Percentiles rank a stretch among this genome's conserved stretches.
Conservation (phyloP, 2,113 vertebrate genomes). For the Zootoca vivipara region DNA sequence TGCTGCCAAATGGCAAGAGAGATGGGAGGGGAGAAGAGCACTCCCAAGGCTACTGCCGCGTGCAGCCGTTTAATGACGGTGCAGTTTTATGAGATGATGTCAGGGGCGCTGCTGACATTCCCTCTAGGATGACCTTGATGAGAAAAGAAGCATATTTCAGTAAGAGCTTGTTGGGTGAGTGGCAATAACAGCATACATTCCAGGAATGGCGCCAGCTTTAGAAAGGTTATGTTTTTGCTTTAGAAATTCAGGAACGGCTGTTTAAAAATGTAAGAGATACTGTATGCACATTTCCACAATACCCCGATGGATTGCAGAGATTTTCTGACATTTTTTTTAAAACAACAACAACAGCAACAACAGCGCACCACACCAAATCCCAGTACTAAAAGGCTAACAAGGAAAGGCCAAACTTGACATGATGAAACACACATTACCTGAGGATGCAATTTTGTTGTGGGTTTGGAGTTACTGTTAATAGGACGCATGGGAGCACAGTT, state of each 20-base stretch:
- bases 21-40: not conserved
- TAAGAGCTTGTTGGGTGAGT: not conserved
- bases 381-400: not conserved
- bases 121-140: not conserved
- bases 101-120: not conserved
- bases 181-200: conserved; percentile 3
- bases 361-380: too few species aligned
- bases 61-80: not conserved
- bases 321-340: not conserved
- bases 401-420: not conserved
- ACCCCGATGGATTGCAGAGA: not conserved
- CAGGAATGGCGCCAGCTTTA: not conserved
- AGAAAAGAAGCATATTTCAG: not conserved
- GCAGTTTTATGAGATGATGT: not conserved
- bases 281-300: not conserved
- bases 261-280: not conserved
- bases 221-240: conserved; percentile 15
- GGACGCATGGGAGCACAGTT: not conserved
- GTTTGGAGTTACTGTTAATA: not conserved
- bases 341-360: not conserved
- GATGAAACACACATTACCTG: not conserved
- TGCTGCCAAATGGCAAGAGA: not conserved
- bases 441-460: not conserved
- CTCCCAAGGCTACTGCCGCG: not conserved
- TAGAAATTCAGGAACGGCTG: not conserved